Conservation (phyloP, 2,797 vertebrate genomes). For the Lacerta agilis region DNA sequence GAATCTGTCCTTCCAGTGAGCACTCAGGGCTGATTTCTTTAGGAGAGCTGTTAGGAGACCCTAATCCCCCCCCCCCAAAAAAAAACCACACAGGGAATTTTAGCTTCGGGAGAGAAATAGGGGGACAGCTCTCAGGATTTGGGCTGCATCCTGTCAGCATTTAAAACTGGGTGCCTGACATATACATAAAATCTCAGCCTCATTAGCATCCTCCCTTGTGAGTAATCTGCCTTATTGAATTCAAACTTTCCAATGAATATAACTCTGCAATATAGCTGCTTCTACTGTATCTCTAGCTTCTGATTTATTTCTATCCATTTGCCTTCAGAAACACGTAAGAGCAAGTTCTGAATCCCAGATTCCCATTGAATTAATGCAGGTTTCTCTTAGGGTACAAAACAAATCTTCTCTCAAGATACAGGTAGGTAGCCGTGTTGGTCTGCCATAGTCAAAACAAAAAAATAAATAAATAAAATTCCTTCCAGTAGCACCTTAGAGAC, state of each 20-base stretch:
- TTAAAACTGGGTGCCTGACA: background rate
- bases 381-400: background rate
- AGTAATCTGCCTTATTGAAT: background rate
- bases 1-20: too few relatives aligned
- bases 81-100: too few relatives aligned
- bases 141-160: too few relatives aligned
- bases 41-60: too few relatives aligned
- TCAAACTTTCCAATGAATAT: background rate
- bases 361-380: background rate
- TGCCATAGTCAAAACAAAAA: too few relatives aligned
- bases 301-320: background rate
- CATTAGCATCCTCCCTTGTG: background rate
- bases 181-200: background rate
- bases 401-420: background rate
- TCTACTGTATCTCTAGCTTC: background rate
- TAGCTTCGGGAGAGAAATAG: too few relatives aligned
- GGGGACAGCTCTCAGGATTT: too few relatives aligned
- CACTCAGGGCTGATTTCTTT: too few relatives aligned
- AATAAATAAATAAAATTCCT: too few relatives aligned
- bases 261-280: background rate
- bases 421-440: too few relatives aligned
- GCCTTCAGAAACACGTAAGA: background rate
- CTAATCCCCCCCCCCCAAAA: too few relatives aligned
- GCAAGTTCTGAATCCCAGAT: background rate
- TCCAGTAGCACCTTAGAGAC: too few relatives aligned